These are phyloP conservation scores for Gobio occitaniae DNA, from an alignment of 2,797 vertebrate genomes.

Conservation along the genomic window DNA sequence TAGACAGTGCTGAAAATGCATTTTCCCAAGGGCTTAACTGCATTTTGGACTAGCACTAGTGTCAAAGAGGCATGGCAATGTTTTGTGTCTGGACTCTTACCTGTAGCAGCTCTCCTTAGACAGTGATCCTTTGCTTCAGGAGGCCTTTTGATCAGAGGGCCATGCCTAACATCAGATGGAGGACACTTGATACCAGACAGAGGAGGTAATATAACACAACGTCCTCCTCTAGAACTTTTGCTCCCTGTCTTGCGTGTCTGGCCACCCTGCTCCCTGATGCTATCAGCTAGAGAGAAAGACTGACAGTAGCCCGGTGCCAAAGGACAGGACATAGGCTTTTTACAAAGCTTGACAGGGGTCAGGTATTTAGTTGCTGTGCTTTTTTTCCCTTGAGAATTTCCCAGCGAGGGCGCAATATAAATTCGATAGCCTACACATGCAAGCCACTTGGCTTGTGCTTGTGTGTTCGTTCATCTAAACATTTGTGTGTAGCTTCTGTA, in stretches of 20 bases:
- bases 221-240: slow-evolving; percentile 67
- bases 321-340: slow-evolving; percentile 50
- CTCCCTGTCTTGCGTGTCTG: slow-evolving; percentile 66
- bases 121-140: slow-evolving; percentile 62
- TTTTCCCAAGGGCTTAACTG: slow-evolving; percentile 33
- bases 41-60: slow-evolving; percentile 26
- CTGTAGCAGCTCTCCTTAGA: slow-evolving; percentile 59
- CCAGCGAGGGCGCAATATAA: slow-evolving; percentile 4
- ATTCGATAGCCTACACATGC: slow-evolving; percentile 5
- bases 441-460: slow-evolving; percentile 15
- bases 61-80: slow-evolving; percentile 52
- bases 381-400: slow-evolving; percentile 46
- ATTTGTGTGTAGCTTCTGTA: slow-evolving; percentile 37
- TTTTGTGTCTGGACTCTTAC: slow-evolving; percentile 47
- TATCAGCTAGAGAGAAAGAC: slow-evolving; percentile 67
- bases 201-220: slow-evolving; percentile 78
- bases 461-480: slow-evolving; percentile 2
- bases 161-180: slow-evolving; percentile 77
- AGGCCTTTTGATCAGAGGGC: slow-evolving; percentile 78
- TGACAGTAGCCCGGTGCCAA: slow-evolving; percentile 59
- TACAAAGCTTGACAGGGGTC: slow-evolving; percentile 47
- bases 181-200: slow-evolving; percentile 74
- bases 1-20: slow-evolving; percentile 23
- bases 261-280: slow-evolving; percentile 71
- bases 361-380: slow-evolving; percentile 48